Evolutionary conservation across 2,113 vertebrate genomes (phyloP), one percentile per base, ranked within the genome.

Genomic region (Gallinago undulata): DNA sequence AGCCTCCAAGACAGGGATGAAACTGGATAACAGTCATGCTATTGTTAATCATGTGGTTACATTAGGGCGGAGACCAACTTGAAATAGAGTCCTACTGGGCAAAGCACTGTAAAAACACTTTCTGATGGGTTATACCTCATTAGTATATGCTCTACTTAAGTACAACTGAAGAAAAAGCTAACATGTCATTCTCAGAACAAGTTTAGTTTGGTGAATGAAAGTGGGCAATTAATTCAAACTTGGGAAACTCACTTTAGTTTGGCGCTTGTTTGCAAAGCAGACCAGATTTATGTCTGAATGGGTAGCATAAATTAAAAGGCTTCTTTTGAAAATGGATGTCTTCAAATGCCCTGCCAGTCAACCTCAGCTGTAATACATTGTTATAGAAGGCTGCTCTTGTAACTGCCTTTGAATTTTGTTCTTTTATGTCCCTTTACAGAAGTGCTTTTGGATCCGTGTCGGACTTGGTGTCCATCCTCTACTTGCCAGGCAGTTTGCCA

Each of bases 401-500:
- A 84, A 59, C 25, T 0, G 0, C 60, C 64, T 89, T 87, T 92
- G 74, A 91, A 66, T 96, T 50, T 83, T 63, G 10, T 50, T 82
- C 57, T 87, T 90, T 92, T 93, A 18, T 93, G 30, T 89, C 70
- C n/a, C 39, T 72, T 80, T 90, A 35, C 84, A 99, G 99, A 99
- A 98, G 99, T 99, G 84, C 98, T 99, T 91, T 96, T 99, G 98
- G 99, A 99, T 97, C 99, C 99, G 1, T 99, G 99, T 96, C 98
- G 99, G 97, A 99, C 99, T 6, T 99, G 99, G 99, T 99, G 99
- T 98, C 99, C 99, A 1, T 99, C 98, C 6, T 99, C 99, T 30
- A 98, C 98, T 80, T 99, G 99, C 98, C 99, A 99, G 96, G 99
- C 99, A 1, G 99, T 99, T 95, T 99, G 99, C 97, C 99, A 99